Percentiles rank a stretch among this genome's conserved stretches.
Evolutionary conservation across 2,888 invertebrate species (phyloP).

Genomic region (Nematopogon swammerdamellus): DNA sequence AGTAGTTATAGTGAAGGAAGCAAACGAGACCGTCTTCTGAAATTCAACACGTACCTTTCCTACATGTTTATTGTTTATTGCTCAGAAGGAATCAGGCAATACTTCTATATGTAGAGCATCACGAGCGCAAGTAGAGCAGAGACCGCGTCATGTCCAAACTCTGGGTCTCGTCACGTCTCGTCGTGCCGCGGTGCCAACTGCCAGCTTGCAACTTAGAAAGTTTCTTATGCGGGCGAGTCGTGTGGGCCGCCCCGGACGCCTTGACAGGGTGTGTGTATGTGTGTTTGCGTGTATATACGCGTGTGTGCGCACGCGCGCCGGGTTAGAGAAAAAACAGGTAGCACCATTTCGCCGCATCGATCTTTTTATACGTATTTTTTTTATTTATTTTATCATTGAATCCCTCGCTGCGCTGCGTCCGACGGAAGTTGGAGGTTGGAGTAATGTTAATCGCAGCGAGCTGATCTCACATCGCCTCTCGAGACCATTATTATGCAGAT

Average conservation of each 20-base stretch:
- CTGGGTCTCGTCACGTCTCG: no score
- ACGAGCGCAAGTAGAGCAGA: no score
- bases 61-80: no score
- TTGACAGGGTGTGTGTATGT: background rate
- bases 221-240: background rate
- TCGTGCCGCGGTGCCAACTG: no score
- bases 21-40: no score
- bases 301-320: background rate
- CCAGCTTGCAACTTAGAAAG: background rate
- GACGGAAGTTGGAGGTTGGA: constrained; percentile 50
- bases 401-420: constrained; percentile 37
- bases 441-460: background rate
- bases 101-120: no score
- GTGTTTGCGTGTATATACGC: background rate
- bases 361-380: constrained; percentile 46
- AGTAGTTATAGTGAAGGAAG: no score
- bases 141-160: no score
- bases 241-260: background rate
- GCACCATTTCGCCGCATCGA: constrained; percentile 50
- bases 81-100: no score
- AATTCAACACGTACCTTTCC: no score
- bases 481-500: background rate
- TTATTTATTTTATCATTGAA: constrained; percentile 47
- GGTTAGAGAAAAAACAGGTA: constrained; percentile 45
- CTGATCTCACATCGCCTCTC: background rate